Evolutionary conservation across 2,888 invertebrate genomes (phyloP), one percentile per base, ranked within the genome.

Genomic region (Hybos culiciformis): DNA sequence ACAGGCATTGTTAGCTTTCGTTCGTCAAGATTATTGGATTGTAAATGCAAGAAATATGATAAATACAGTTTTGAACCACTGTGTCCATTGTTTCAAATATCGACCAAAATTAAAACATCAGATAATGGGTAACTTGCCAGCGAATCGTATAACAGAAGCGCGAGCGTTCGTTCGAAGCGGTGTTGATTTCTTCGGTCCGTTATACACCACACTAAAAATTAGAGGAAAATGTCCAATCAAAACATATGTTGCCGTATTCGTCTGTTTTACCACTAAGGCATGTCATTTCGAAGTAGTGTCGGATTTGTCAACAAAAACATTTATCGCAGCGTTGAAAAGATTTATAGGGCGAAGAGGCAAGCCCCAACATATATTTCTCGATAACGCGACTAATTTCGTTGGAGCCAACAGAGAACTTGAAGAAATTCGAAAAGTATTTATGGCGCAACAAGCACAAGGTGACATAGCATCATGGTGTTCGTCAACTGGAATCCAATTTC

Each of bases 381-480:
- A 34, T 12, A 34, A 34, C 19, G 34, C 34, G 6, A 34, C 46
- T 4, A 39, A 41, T n/a, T 44, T 46, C 24, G 18, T 42, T 39
- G 41, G 46, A 12, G 34, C 46, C 20, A 31, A 23, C 3, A 20
- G 11, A 7, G 18, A 41, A 51, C 50, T 50, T 51, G 51, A 45
- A 49, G 51, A 44, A 49, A 49, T 48, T 51, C 47, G 41, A 40
- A 47, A 51, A 49, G 48, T 43, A 49, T 40, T 37, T 24, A 11
- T 11, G n/a, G 11, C 29, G 29, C 29, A 29, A 12, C n/a, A 12
- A 12, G n/a, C n/a, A 20, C 21, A 32, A 32, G 33, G 24, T 34
- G 34, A 7, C 5, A 8, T 12, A n/a, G 17, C n/a, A 17, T 24
- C 24, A 29, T 6, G 14, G 37, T 21, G 19, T 24, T 15, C 24